Evolutionary conservation across 2,113 vertebrate genomes (phyloP).

Genomic region (Prunella himalayana): DNA sequence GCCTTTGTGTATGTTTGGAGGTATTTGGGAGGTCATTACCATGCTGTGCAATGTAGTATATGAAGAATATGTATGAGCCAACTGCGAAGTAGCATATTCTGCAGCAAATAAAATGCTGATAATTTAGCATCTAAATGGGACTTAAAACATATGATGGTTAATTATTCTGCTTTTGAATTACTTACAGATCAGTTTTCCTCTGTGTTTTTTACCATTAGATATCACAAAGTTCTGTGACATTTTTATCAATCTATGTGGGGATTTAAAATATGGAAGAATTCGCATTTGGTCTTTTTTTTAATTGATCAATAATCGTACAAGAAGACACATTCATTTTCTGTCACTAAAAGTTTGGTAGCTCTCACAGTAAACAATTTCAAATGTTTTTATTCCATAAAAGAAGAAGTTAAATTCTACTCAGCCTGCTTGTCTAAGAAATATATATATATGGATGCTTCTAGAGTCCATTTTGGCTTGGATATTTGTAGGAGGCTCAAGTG

Average conservation of each 20-base stretch:
- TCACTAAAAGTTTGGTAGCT: not conserved
- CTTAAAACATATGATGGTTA: not conserved
- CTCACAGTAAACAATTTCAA: not conserved
- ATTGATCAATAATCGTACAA: not conserved
- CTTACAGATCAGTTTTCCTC: not conserved
- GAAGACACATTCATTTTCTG: not conserved
- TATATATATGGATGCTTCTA: not conserved
- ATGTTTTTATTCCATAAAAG: not conserved
- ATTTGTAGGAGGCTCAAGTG: not conserved
- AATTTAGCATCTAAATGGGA: not conserved
- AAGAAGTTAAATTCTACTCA: not conserved
- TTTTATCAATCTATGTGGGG: not conserved
- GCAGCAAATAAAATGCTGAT: not conserved
- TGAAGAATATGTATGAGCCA: not conserved
- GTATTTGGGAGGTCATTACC: not conserved
- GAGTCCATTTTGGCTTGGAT: not conserved
- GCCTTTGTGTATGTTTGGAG: not conserved
- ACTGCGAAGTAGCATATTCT: not conserved
- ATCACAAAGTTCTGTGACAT: not conserved
- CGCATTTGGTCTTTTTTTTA: fast-evolving
- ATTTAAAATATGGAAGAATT: not conserved
- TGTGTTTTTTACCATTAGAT: not conserved
- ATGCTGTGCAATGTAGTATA: not conserved
- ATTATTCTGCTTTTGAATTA: not conserved
- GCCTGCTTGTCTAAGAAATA: not conserved